Evolutionary conservation across 2,888 invertebrate species (phyloP).

Genomic region (Melanchra persicariae): DNA sequence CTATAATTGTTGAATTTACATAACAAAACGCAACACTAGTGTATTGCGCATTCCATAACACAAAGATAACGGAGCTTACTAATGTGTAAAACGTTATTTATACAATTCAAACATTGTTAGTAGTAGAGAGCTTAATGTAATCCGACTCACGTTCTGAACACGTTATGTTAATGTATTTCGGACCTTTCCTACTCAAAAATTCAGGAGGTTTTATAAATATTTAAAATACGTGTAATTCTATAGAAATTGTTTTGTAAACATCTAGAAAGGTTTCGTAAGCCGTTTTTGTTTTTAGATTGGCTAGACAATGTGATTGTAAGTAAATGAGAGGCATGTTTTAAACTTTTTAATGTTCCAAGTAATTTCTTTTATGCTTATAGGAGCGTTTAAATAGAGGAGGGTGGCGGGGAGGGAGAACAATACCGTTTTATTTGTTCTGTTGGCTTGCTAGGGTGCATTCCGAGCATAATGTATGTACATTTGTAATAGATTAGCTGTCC

Average conservation of each 20-base stretch:
- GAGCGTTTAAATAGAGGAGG: conserved; percentile 6
- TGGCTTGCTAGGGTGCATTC: conserved; percentile 24
- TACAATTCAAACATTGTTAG: conserved; percentile 50
- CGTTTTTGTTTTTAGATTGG: conserved; percentile 16
- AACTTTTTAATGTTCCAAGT: background rate
- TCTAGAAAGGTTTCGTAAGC: conserved; percentile 17
- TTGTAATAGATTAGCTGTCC: conserved; percentile 56
- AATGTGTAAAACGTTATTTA: conserved; percentile 49
- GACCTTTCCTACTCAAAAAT: conserved; percentile 42
- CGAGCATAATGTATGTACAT: conserved; percentile 41
- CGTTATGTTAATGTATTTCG: conserved; percentile 51
- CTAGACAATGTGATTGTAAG: conserved; percentile 18
- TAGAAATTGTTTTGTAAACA: conserved; percentile 43
- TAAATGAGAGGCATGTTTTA: background rate
- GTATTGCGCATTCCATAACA: conserved; percentile 31
- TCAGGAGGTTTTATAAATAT: conserved; percentile 43
- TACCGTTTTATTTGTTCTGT: conserved; percentile 37
- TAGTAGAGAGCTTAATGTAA: conserved; percentile 56
- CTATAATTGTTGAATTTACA: too few species aligned
- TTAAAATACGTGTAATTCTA: conserved; percentile 48
- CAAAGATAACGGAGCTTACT: conserved; percentile 50
- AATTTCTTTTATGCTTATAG: conserved; percentile 16
- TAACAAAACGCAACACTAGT: too few species aligned
- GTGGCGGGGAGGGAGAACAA: conserved; percentile 7
- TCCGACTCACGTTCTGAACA: conserved; percentile 57